These are phyloP conservation scores for Phyllopteryx taeniolatus DNA, from an alignment of 2,113 vertebrate genomes.

Conservation along the genomic window DNA sequence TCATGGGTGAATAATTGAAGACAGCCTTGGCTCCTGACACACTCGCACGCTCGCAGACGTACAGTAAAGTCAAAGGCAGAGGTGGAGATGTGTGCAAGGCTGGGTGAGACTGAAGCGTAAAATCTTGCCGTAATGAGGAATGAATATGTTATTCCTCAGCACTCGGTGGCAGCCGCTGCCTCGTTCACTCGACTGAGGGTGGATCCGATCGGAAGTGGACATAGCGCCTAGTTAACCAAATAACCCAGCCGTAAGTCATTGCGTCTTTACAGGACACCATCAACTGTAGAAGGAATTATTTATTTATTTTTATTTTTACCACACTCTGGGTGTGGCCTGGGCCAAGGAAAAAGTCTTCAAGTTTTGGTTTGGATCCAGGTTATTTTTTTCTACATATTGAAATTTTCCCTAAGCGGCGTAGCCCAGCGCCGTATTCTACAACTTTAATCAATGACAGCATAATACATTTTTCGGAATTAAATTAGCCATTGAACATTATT, in stretches of 20 bases:
- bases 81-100: conserved; percentile 26
- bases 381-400: no score
- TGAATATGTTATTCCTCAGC: conserved; percentile 47
- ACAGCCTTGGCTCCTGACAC: conserved; percentile 41
- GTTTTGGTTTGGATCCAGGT: no score
- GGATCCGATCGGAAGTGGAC: conserved; percentile 23
- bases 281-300: conserved; percentile 10
- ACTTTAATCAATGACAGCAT: no score
- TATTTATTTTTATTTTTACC: conserved; percentile 22
- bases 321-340: neutral
- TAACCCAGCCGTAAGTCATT: conserved; percentile 21
- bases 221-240: conserved; percentile 14
- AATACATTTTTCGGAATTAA: no score
- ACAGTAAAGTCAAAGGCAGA: conserved; percentile 40
- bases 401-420: no score
- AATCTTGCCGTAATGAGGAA: conserved; percentile 54
- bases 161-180: conserved; percentile 22
- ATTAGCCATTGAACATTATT: no score
- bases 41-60: conserved; percentile 15
- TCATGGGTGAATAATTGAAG: conserved; percentile 69
- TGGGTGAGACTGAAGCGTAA: conserved; percentile 39
- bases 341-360: neutral
- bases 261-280: conserved; percentile 15
- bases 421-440: no score
- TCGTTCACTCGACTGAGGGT: conserved; percentile 23